These are phyloP conservation scores for Serranus cabrilla DNA, from an alignment of 2,797 vertebrate species.

Conservation along the genomic window DNA sequence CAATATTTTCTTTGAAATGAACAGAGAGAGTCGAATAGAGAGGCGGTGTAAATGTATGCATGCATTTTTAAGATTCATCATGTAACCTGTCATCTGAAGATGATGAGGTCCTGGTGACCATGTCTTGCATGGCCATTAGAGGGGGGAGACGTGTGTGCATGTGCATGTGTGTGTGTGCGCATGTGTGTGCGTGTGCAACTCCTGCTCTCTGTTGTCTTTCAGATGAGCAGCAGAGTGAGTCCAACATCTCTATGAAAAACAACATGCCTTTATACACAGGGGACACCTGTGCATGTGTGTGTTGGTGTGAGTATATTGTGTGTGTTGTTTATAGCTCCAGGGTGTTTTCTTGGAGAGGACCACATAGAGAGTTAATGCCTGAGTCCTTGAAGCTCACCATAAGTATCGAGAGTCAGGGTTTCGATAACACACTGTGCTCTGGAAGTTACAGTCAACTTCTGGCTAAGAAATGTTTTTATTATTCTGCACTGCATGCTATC, in stretches of 20 bases:
- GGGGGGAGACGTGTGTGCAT: constrained; percentile 6
- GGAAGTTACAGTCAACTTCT: constrained; percentile 59
- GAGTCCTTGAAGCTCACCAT: constrained; percentile 54
- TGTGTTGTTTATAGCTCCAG: constrained; percentile 63
- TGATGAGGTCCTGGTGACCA: constrained; percentile 65
- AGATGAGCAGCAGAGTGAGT: constrained; percentile 72
- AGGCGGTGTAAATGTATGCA: constrained; percentile 39
- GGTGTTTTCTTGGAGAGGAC: constrained; percentile 72
- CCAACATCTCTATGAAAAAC: constrained; percentile 79
- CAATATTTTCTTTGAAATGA: constrained; percentile 58
- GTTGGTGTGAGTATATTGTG: constrained; percentile 41
- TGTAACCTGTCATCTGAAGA: constrained; percentile 58
- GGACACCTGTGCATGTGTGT: constrained; percentile 60
- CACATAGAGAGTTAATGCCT: constrained; percentile 56
- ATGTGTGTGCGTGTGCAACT: constrained; percentile 4
- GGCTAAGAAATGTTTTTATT: constrained; percentile 45
- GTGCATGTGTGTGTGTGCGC: constrained; percentile 35
- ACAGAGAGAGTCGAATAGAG: constrained; percentile 36
- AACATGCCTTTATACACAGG: constrained; percentile 67
- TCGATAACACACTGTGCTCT: constrained; percentile 49
- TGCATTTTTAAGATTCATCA: constrained; percentile 71
- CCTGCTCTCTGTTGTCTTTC: constrained; percentile 61
- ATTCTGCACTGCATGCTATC: constrained; percentile 22
- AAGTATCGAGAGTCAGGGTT: constrained; percentile 48
- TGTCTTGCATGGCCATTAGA: constrained; percentile 58